Conservation (phyloP, 2,113 vertebrate genomes). For the Nannospalax galili region DNA sequence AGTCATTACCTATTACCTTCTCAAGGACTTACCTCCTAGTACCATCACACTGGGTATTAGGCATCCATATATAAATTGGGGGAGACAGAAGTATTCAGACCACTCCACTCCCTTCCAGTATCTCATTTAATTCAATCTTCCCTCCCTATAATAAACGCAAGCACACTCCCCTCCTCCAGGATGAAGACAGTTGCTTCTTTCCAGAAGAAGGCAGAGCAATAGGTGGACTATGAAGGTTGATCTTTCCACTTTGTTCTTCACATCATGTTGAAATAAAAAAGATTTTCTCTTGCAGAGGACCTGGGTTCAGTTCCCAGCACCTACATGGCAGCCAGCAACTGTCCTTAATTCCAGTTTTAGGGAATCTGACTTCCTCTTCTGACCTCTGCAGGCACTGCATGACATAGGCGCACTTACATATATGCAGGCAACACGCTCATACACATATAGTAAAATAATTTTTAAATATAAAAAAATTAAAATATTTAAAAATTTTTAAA, state of each 20-base stretch:
- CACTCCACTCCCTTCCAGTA: background rate
- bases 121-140: background rate
- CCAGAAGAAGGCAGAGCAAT: background rate
- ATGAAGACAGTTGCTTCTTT: background rate
- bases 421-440: too few relatives aligned
- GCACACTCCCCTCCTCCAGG: background rate
- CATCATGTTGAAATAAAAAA: background rate
- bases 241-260: background rate
- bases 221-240: background rate
- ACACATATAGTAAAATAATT: too few relatives aligned
- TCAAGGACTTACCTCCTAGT: background rate
- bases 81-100: background rate
- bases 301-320: too few relatives aligned
- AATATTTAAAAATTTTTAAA: too few relatives aligned
- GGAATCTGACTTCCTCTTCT: too few relatives aligned
- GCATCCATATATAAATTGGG: background rate
- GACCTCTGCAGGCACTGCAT: too few relatives aligned
- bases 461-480: too few relatives aligned
- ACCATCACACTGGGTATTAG: background rate
- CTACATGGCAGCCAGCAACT: too few relatives aligned
- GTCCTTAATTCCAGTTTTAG: too few relatives aligned
- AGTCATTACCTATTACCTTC: background rate
- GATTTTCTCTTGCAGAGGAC: background rate
- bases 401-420: too few relatives aligned
- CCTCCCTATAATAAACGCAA: background rate